Percentiles rank a stretch among this genome's conserved stretches.
These are phyloP conservation scores for Paedocypris sp. DNA, from an alignment of 2,113 vertebrate genomes.

Conservation along the genomic window DNA sequence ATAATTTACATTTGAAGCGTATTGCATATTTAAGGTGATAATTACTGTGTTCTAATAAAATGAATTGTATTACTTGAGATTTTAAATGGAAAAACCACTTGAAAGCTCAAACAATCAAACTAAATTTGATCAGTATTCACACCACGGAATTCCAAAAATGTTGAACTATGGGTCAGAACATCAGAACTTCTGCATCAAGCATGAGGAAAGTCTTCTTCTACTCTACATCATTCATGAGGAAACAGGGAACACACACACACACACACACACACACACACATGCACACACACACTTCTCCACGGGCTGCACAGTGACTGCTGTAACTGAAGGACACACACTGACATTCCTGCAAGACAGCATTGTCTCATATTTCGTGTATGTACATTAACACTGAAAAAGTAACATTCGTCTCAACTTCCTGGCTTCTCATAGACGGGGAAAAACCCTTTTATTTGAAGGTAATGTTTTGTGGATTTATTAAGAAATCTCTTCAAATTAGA, in stretches of 20 bases:
- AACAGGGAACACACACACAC: slow-evolving; percentile 1
- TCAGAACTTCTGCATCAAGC: neutral
- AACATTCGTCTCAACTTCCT: neutral
- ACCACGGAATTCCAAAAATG: neutral
- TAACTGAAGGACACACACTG: slow-evolving; percentile 8
- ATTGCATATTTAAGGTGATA: too few species aligned
- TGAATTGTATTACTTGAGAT: too few species aligned
- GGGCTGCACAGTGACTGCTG: neutral
- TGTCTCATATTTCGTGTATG: slow-evolving; percentile 20
- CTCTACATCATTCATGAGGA: slow-evolving; percentile 1
- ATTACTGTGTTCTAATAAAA: too few species aligned
- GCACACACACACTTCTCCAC: neutral
- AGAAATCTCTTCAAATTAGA: too few species aligned
- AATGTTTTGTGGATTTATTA: too few species aligned
- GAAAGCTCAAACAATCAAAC: too few species aligned
- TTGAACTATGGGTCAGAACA: neutral
- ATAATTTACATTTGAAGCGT: too few species aligned
- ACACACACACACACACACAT: slow-evolving; percentile 1
- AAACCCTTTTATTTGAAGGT: too few species aligned
- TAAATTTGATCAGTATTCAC: too few species aligned
- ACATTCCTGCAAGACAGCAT: slow-evolving; percentile 8
- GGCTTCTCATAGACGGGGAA: too few species aligned
- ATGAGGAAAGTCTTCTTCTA: too few species aligned
- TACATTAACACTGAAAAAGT: slow-evolving; percentile 8
- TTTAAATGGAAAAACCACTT: too few species aligned